phyloP scores from a whole-genome alignment of 53 echinoderm and acorn worm genomes.

The Holothuria scabra region DNA sequence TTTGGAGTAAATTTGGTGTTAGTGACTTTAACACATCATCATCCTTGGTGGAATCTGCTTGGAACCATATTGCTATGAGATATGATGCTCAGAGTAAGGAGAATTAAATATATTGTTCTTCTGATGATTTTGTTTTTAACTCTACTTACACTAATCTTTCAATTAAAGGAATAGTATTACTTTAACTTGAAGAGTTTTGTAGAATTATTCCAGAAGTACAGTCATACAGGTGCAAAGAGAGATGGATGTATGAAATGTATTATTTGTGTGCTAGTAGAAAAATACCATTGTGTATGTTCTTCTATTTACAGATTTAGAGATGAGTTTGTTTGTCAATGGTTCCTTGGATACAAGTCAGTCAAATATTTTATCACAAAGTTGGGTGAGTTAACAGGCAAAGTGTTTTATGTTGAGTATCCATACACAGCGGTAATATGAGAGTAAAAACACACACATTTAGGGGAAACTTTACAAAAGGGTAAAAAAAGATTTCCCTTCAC shows the following conservation, averaged over 20 bases:
- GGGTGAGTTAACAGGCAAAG: conserved; percentile 44
- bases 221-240: too few relatives aligned
- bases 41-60: conserved; percentile 53
- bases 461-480: too few relatives aligned
- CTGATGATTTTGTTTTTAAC: background rate
- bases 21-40: conserved; percentile 44
- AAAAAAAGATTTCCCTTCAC: too few relatives aligned
- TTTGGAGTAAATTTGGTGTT: conserved; percentile 57
- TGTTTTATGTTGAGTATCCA: background rate
- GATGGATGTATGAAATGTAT: too few relatives aligned
- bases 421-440: too few relatives aligned
- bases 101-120: background rate
- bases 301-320: conserved; percentile 58
- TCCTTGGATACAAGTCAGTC: conserved; percentile 48
- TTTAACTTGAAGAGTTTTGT: background rate
- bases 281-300: too few relatives aligned
- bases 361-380: conserved; percentile 57
- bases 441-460: too few relatives aligned
- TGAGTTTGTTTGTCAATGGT: conserved; percentile 80
- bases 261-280: too few relatives aligned
- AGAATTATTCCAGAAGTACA: too few relatives aligned
- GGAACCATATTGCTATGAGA: conserved; percentile 87
- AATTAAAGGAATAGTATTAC: background rate
- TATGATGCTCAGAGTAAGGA: conserved; percentile 88
- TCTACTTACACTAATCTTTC: background rate